Percentiles rank a stretch among this genome's conserved stretches.
Conservation (phyloP, 2,888 invertebrate species). For the Megalurothrips usitatus region DNA sequence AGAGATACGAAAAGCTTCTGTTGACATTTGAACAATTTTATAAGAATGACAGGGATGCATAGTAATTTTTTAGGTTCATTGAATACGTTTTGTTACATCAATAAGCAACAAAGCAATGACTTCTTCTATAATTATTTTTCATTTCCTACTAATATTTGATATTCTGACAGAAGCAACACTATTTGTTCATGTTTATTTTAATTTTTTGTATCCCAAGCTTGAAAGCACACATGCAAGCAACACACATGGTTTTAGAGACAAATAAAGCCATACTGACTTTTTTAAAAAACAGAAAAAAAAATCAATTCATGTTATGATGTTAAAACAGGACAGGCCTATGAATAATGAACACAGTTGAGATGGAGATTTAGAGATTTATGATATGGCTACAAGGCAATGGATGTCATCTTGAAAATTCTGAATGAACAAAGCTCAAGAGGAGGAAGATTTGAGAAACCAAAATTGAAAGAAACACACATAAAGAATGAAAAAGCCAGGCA, state of each 20-base stretch:
- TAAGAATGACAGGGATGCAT: too few relatives aligned
- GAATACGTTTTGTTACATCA: neutral
- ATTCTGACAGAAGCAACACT: too few relatives aligned
- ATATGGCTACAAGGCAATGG: too few relatives aligned
- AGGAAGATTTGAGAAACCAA: neutral
- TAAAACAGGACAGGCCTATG: too few relatives aligned
- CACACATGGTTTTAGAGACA: neutral
- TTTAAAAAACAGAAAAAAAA: neutral
- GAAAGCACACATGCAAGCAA: conserved; percentile 29
- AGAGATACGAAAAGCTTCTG: neutral
- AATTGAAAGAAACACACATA: conserved; percentile 18
- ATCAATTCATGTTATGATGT: neutral
- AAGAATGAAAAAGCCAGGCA: conserved; percentile 33
- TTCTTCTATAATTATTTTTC: too few relatives aligned
- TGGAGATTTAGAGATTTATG: too few relatives aligned
- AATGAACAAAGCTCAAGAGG: neutral
- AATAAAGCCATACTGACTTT: too few relatives aligned
- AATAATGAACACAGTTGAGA: too few relatives aligned
- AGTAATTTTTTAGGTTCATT: neutral
- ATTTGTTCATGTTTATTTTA: neutral
- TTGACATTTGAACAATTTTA: neutral
- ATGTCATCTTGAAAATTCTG: neutral
- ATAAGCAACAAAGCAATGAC: too few relatives aligned
- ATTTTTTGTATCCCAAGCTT: neutral
- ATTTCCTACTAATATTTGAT: neutral